Conservation (phyloP, 2,113 vertebrate genomes). For the Dendrocopos noguchii region DNA sequence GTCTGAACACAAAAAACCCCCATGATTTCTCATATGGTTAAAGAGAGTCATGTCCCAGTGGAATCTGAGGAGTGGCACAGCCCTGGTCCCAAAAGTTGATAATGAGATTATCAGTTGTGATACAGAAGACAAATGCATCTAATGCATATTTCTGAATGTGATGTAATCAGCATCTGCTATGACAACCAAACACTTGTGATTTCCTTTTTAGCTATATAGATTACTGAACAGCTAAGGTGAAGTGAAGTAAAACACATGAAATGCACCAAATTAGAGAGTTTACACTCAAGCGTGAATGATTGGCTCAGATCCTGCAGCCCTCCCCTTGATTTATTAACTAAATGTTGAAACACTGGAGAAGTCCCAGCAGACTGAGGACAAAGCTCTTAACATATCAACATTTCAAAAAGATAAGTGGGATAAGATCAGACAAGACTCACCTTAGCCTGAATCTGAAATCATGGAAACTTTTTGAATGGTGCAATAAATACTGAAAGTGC, state of each 20-base stretch:
- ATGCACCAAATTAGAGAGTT: neutral
- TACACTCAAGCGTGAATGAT: neutral
- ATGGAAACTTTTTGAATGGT: neutral
- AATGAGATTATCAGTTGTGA: neutral
- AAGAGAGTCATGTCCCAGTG: neutral
- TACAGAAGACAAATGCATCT: neutral
- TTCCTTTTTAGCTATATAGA: neutral
- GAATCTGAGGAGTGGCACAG: neutral
- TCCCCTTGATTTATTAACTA: neutral
- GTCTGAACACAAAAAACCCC: neutral
- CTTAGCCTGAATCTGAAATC: neutral
- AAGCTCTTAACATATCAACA: neutral
- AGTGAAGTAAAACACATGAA: neutral
- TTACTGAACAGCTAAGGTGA: neutral
- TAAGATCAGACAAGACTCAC: neutral
- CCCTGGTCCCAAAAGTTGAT: neutral
- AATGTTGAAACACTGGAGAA: neutral
- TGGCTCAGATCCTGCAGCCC: neutral
- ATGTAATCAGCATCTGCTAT: neutral
- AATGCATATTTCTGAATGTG: neutral
- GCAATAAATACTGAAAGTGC: neutral
- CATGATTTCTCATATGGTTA: neutral
- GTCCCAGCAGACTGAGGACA: neutral
- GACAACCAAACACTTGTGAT: neutral
- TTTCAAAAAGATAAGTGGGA: neutral